Conservation (phyloP, 2,113 vertebrate genomes). For the Hydropotes inermis region DNA sequence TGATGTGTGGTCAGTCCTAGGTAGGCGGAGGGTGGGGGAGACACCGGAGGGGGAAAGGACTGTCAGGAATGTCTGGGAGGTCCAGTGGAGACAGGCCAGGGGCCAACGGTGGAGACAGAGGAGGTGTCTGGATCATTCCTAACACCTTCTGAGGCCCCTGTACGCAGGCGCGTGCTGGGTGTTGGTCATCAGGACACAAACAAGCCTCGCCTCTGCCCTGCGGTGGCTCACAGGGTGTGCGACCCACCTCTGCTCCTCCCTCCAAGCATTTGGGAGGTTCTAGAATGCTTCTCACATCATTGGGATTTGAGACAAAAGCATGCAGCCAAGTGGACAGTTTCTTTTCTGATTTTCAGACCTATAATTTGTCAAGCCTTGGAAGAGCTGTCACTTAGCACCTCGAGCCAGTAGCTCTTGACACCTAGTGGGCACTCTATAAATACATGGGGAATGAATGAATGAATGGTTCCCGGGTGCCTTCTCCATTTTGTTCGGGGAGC, state of each 20-base stretch:
- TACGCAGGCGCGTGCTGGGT: fast-evolving
- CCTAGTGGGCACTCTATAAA: fast-evolving
- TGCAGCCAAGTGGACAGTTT: fast-evolving
- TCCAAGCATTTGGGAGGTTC: not conserved
- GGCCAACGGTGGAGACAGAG: fast-evolving
- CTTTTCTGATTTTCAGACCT: not conserved
- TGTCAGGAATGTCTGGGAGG: not conserved
- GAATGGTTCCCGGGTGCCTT: not conserved
- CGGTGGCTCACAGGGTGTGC: fast-evolving
- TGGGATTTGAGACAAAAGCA: not conserved
- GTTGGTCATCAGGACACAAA: not conserved
- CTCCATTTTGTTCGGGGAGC: not conserved
- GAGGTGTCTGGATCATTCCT: not conserved
- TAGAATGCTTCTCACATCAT: not conserved
- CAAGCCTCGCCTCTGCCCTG: fast-evolving
- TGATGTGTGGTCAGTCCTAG: not conserved
- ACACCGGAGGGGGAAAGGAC: too few relatives aligned
- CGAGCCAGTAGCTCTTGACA: too few relatives aligned
- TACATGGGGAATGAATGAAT: not conserved
- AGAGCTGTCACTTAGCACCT: too few relatives aligned
- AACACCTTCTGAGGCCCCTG: fast-evolving
- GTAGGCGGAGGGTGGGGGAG: not conserved
- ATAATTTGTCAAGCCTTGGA: not conserved
- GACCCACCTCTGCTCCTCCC: not conserved
- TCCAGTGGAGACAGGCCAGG: fast-evolving